phyloP scores from a whole-genome alignment of 2,888 invertebrate genomes.

The Pristionchus japonicus region DNA sequence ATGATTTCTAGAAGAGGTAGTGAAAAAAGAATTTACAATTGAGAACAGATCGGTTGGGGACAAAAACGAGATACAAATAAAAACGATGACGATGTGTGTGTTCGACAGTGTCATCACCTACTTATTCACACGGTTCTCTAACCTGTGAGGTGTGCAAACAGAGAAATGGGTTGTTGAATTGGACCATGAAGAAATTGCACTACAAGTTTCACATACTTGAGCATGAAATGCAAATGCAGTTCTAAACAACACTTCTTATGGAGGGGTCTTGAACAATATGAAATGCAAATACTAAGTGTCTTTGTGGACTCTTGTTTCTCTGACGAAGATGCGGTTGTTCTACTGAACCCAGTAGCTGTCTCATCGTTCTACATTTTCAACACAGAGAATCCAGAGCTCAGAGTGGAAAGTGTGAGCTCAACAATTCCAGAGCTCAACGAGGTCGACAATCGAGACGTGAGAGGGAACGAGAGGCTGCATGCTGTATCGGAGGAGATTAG shows the following conservation, averaged over 20 bases:
- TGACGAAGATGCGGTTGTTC: background rate
- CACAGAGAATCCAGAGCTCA: too few species aligned
- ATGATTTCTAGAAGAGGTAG: too few species aligned
- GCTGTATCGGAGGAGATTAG: slow-evolving; percentile 14
- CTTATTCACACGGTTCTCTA: background rate
- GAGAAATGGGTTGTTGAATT: background rate
- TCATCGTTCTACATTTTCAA: background rate
- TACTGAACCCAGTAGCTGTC: background rate
- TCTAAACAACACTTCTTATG: background rate
- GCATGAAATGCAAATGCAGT: background rate
- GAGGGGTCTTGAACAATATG: background rate
- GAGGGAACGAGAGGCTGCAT: background rate
- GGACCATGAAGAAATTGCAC: background rate
- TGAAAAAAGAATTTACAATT: too few species aligned
- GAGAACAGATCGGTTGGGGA: too few species aligned
- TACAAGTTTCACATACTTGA: background rate
- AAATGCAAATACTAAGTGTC: too few species aligned
- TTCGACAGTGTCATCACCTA: background rate
- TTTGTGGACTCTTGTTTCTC: background rate
- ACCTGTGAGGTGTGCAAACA: background rate
- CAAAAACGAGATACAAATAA: too few species aligned
- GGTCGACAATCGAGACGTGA: background rate
- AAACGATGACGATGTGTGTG: too few species aligned
- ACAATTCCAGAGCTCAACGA: background rate
- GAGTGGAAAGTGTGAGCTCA: too few species aligned